Conservation (phyloP, 2,797 vertebrate genomes). For the Hapalemur alaotrensis region DNA sequence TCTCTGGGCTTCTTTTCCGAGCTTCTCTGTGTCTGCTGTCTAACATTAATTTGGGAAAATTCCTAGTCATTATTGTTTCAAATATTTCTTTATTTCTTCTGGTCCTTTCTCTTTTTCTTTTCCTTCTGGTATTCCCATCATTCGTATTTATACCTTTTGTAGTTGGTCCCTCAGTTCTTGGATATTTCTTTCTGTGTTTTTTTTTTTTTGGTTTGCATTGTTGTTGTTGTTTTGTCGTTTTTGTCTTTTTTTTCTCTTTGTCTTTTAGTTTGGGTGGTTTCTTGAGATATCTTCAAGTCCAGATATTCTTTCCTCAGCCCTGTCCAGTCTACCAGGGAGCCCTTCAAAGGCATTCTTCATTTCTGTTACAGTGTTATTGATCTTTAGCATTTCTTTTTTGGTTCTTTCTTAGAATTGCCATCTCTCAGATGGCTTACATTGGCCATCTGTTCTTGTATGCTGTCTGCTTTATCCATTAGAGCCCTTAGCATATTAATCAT, state of each 20-base stretch:
- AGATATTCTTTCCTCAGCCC: background rate
- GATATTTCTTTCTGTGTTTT: background rate
- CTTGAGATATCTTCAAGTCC: background rate
- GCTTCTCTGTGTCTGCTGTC: too few species aligned
- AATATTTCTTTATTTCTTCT: background rate
- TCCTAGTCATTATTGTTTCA: background rate
- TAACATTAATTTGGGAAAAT: too few species aligned
- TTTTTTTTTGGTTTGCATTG: too few species aligned
- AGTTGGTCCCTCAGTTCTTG: background rate
- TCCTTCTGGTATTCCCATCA: background rate
- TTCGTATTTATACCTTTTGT: background rate
- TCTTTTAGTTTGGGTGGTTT: background rate
- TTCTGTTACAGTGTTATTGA: background rate
- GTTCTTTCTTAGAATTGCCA: background rate
- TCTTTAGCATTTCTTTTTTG: background rate
- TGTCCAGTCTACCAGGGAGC: background rate
- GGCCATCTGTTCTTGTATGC: background rate
- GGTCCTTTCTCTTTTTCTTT: background rate
- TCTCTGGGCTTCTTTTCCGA: too few species aligned
- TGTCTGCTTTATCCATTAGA: background rate
- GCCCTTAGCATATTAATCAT: background rate
- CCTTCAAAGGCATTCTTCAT: background rate
- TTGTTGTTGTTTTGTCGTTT: background rate
- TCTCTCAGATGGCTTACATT: background rate
- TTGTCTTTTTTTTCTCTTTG: background rate